Conservation (phyloP, 2,113 vertebrate genomes). For the Asarcornis scutulata region DNA sequence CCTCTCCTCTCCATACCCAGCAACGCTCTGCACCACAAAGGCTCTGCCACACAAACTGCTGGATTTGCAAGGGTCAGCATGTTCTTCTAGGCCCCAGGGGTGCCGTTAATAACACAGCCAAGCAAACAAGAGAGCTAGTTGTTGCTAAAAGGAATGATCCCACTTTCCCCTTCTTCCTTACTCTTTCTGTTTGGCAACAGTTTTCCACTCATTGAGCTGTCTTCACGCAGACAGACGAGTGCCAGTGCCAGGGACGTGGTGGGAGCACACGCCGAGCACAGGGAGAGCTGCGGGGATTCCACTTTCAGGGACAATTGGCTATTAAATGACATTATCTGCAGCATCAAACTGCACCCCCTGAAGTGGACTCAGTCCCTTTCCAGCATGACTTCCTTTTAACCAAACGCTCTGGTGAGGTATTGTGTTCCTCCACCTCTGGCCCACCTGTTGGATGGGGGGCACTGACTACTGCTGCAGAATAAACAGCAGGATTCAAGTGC, state of each 20-base stretch:
- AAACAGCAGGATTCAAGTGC: not conserved
- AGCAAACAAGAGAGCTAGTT: not conserved
- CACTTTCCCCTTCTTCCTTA: not conserved
- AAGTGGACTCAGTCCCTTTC: not conserved
- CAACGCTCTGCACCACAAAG: not conserved
- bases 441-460: not conserved
- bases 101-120: not conserved
- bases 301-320: not conserved
- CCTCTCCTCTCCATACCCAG: not conserved
- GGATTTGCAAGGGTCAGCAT: not conserved
- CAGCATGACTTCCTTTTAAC: not conserved
- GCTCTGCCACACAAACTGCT: not conserved
- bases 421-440: not conserved
- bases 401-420: not conserved
- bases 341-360: not conserved
- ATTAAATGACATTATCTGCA: not conserved
- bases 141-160: not conserved
- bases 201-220: not conserved
- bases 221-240: not conserved
- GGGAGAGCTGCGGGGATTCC: fast-evolving
- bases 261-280: not conserved
- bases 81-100: not conserved
- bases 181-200: not conserved
- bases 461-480: not conserved
- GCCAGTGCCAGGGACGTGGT: not conserved